Conservation (phyloP, 2,888 invertebrate species). For the Pycnomerus fuliginosus region DNA sequence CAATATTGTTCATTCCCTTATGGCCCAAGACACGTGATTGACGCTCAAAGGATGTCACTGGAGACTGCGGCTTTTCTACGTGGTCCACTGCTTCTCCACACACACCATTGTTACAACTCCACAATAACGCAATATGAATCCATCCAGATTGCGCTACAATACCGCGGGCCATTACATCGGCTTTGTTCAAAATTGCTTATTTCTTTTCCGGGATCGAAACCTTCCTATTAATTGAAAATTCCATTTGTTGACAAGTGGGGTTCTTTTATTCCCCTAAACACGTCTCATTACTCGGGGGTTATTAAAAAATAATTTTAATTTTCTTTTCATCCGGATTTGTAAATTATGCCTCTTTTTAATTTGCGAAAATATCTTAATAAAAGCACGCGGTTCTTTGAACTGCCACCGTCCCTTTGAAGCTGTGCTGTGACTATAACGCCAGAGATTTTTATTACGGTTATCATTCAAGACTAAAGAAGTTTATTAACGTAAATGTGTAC, state of each 20-base stretch:
- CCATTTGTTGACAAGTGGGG: slow-evolving; percentile 1
- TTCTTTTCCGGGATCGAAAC: slow-evolving; percentile 18
- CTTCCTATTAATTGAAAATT: slow-evolving; percentile 24
- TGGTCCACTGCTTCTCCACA: slow-evolving; percentile 12
- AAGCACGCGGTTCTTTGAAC: too few species aligned
- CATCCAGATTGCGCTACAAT: slow-evolving; percentile 27
- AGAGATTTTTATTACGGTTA: too few species aligned
- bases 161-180: slow-evolving; percentile 25
- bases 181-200: slow-evolving; percentile 28
- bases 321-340: too few species aligned
- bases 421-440: too few species aligned
- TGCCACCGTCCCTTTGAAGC: too few species aligned
- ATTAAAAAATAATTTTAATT: too few species aligned
- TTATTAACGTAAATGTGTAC: too few species aligned
- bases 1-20: slow-evolving; percentile 26
- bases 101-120: slow-evolving; percentile 23
- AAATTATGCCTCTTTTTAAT: too few species aligned
- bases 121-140: slow-evolving; percentile 29
- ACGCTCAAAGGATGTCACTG: slow-evolving; percentile 18
- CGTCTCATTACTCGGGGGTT: too few species aligned
- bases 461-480: too few species aligned
- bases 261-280: too few species aligned
- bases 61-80: slow-evolving; percentile 16
- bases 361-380: too few species aligned
- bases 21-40: slow-evolving; percentile 25